Base-by-base conservation (phyloP, 2,888 invertebrate genomes). In the Microplitis manilae region DNA sequence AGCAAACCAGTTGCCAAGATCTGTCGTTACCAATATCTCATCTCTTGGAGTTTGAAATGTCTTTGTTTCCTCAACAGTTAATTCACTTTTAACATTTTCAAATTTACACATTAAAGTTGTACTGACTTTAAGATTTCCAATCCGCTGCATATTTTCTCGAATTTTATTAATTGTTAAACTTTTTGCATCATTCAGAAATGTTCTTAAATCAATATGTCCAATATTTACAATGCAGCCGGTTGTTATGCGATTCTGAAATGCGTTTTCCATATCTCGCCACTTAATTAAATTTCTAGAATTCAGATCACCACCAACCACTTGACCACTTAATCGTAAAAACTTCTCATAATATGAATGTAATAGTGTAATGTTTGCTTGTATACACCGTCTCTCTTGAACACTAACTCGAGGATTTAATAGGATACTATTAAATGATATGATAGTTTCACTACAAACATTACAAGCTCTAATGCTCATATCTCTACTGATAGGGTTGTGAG, bases 21-120 rank as follows among this genome's bases (percentile, higher is more conserved):
- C 50, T 9, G 50, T 50, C 2, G 8, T 50, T 9, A 2, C 0
- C 41, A 81, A 73, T 60, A 85, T 82, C 6, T 79, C 68, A 17
- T 79, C 67, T 68, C 81, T 83, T 73, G 78, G 79, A 9, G 82
- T 82, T 41, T 79, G 79, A 77, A 85, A 84, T 75, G 72, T 77
- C 77, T 84, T 83, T 5, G 78, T 76, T 50, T 81, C 81, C 40
- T 76, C 78, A 13, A 73, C 68, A n/a, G 71, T 74, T 2, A 69
- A 68, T 2, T 15, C 62, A 30, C 76, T 70, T 73, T 77, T 76
- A 4, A 17, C 7, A 1, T 30, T 74, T 8, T 39, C 13, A 67
- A 76, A 77, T 72, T 77, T 72, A 20, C 79, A 76, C 13, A 15
- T 30, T 6, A 76, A 39, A n/a, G 77, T 73, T 5, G 67, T 74